Evolutionary conservation across 2,888 invertebrate genomes (phyloP).

Genomic region (Euzophera pinguis): DNA sequence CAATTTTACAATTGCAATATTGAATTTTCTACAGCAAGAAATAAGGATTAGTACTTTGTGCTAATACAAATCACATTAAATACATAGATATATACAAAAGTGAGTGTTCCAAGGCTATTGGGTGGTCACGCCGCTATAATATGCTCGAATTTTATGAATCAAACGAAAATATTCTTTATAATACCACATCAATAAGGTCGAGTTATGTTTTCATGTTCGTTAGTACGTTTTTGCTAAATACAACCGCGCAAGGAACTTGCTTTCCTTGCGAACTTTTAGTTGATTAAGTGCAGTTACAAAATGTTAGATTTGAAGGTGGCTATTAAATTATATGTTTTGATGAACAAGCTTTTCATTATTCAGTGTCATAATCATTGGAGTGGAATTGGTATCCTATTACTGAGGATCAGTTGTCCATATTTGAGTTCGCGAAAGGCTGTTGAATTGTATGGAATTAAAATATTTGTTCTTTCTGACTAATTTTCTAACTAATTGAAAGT

Average conservation of each 20-base stretch:
- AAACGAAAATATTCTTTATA: slow-evolving; percentile 30
- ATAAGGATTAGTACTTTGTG: slow-evolving; percentile 2
- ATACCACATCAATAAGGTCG: slow-evolving; percentile 11
- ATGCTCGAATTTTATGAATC: slow-evolving; percentile 41
- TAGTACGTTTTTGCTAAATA: slow-evolving; percentile 6
- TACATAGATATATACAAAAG: slow-evolving; percentile 40
- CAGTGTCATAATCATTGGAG: too few relatives aligned
- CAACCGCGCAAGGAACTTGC: neutral
- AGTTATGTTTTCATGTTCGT: neutral
- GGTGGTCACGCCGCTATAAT: slow-evolving; percentile 40
- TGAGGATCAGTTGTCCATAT: too few relatives aligned
- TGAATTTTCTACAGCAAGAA: neutral
- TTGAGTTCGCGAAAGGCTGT: too few relatives aligned
- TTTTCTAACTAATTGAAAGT: too few relatives aligned
- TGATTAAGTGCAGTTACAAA: slow-evolving; percentile 7
- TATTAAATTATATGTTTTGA: too few relatives aligned
- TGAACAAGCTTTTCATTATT: neutral
- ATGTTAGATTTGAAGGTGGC: neutral
- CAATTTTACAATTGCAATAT: slow-evolving; percentile 25
- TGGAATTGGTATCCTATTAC: too few relatives aligned
- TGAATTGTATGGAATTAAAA: too few relatives aligned
- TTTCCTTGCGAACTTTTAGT: slow-evolving; percentile 11
- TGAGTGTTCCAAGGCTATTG: slow-evolving; percentile 63
- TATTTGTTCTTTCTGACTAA: too few relatives aligned
- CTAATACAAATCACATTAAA: slow-evolving; percentile 6